Evolutionary conservation across 92 coral and sea anemone species (phyloP).

Genomic region (Montipora capitata): DNA sequence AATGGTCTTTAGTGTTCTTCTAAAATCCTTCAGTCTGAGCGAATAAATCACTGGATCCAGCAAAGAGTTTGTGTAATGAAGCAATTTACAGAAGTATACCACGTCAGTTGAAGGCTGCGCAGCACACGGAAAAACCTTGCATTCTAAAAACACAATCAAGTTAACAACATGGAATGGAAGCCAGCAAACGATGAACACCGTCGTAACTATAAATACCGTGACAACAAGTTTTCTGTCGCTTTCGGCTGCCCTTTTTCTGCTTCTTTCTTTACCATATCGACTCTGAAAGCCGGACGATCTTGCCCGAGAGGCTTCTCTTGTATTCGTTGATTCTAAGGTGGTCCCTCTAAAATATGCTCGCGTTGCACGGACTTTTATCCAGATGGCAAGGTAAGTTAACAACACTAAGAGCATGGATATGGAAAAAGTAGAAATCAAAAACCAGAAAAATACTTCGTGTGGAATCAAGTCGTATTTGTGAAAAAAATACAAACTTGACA

Average conservation of each 20-base stretch:
- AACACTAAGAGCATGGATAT: constrained; percentile 83
- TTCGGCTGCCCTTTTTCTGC: constrained; percentile 60
- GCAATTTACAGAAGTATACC: constrained; percentile 78
- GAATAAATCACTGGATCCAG: constrained; percentile 91
- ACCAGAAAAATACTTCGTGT: constrained; percentile 87
- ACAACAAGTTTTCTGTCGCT: constrained; percentile 80
- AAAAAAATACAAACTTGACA: constrained; percentile 82
- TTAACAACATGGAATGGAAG: constrained; percentile 89
- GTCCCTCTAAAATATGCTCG: constrained; percentile 19
- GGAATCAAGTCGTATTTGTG: constrained; percentile 71
- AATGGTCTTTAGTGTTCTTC: constrained; percentile 61
- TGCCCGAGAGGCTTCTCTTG: constrained; percentile 15
- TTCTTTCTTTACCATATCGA: constrained; percentile 35
- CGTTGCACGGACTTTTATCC: constrained; percentile 45
- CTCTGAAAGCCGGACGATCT: not conserved
- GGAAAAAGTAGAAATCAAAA: constrained; percentile 79
- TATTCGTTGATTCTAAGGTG: constrained; percentile 26
- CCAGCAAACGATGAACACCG: constrained; percentile 87
- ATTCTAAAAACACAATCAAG: constrained; percentile 75
- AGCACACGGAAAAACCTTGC: constrained; percentile 71
- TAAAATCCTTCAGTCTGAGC: constrained; percentile 83
- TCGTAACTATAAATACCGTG: constrained; percentile 90
- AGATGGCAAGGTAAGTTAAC: constrained; percentile 80
- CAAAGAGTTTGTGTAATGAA: constrained; percentile 87
- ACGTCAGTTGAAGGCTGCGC: constrained; percentile 66